Conservation (phyloP, 2,888 invertebrate genomes). For the Brenthis daphne region DNA sequence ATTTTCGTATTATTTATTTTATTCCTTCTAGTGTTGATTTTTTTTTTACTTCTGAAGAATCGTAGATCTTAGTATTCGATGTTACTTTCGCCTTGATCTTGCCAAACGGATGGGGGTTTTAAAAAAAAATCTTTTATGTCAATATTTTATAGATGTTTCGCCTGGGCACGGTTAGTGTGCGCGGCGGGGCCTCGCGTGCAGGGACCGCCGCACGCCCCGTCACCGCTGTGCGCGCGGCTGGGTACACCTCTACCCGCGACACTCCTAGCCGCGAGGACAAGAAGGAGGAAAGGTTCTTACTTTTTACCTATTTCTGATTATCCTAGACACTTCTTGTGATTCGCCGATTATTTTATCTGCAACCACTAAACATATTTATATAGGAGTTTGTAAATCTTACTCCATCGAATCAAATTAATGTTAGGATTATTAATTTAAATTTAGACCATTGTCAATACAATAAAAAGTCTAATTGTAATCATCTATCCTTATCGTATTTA, state of each 20-base stretch:
- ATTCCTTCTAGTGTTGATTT: too few relatives aligned
- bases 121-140: not conserved
- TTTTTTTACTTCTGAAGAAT: not conserved
- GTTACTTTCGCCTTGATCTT: too few relatives aligned
- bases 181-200: slow-evolving; percentile 63
- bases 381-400: too few relatives aligned
- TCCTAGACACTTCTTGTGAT: not conserved
- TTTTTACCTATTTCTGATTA: not conserved
- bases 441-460: too few relatives aligned
- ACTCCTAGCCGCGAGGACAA: slow-evolving; percentile 88
- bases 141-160: slow-evolving; percentile 58
- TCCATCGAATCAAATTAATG: too few relatives aligned
- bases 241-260: slow-evolving; percentile 95
- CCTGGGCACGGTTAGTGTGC: slow-evolving; percentile 65
- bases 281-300: slow-evolving; percentile 88
- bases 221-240: slow-evolving; percentile 98
- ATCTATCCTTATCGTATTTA: too few relatives aligned
- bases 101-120: not conserved
- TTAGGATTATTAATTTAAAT: too few relatives aligned
- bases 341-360: not conserved
- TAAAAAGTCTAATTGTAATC: too few relatives aligned
- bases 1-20: too few relatives aligned
- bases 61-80: too few relatives aligned
- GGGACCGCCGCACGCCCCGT: slow-evolving; percentile 88
- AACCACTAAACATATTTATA: too few relatives aligned